phyloP scores from a whole-genome alignment of 2,888 invertebrate species.

The Geotrupes spiniger region DNA sequence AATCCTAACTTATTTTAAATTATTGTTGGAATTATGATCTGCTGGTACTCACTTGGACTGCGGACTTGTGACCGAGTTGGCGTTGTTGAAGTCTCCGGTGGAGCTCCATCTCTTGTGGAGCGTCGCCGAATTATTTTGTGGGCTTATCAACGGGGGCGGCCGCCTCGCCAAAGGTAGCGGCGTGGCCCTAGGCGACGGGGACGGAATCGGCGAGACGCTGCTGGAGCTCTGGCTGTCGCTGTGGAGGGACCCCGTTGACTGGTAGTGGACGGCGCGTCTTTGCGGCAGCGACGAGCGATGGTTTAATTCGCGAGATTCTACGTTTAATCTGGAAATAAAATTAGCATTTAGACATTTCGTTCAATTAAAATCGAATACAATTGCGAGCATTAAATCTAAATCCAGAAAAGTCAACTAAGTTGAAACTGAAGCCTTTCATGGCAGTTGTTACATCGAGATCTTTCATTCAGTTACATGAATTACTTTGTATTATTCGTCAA shows the following conservation, averaged over 20 bases:
- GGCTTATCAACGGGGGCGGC: conserved; percentile 41
- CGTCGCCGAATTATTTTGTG: conserved; percentile 11
- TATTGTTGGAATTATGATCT: too few relatives aligned
- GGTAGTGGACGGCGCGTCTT: conserved; percentile 74
- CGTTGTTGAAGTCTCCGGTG: conserved; percentile 75
- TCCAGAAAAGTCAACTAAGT: too few relatives aligned
- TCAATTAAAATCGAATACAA: too few relatives aligned
- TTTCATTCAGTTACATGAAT: too few relatives aligned
- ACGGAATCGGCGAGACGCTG: conserved; percentile 80
- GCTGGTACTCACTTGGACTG: conserved; percentile 52
- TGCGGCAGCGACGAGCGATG: conserved; percentile 43
- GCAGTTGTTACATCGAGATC: too few relatives aligned
- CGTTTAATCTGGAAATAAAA: conserved; percentile 23
- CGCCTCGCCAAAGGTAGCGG: conserved; percentile 63
- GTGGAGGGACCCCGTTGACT: conserved; percentile 73
- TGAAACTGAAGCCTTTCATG: too few relatives aligned
- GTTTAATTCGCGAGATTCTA: conserved; percentile 27
- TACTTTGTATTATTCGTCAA: too few relatives aligned
- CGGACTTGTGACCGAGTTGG: conserved; percentile 48
- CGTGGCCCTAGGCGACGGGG: conserved; percentile 69
- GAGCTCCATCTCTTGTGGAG: conserved; percentile 73
- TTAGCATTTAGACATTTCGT: too few relatives aligned
- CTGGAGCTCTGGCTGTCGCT: conserved; percentile 81
- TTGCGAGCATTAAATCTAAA: too few relatives aligned
- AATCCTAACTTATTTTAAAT: too few relatives aligned